phyloP scores from a whole-genome alignment of 2,113 vertebrate genomes.

The Catharus minimus region DNA sequence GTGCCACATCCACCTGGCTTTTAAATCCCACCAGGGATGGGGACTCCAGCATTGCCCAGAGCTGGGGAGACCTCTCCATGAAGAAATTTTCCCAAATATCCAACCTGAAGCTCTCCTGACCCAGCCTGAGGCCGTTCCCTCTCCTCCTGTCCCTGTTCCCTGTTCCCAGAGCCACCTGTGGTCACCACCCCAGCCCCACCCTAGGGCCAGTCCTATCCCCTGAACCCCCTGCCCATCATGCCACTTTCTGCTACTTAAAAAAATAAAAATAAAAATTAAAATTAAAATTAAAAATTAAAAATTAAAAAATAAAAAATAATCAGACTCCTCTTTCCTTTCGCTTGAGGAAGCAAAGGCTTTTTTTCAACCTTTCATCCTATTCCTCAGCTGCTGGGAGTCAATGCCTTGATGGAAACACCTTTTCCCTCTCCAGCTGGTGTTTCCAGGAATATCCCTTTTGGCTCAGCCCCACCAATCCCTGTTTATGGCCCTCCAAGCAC shows the following conservation, averaged over 20 bases:
- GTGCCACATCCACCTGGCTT: background rate
- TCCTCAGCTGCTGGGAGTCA: background rate
- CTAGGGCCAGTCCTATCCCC: background rate
- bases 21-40: background rate
- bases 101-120: rapidly evolving
- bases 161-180: background rate
- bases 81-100: background rate
- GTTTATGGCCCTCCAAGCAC: background rate
- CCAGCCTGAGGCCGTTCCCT: rapidly evolving
- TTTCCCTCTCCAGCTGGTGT: background rate
- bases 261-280: no score
- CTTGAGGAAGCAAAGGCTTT: background rate
- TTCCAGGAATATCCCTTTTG: background rate
- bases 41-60: rapidly evolving
- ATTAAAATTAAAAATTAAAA: no score
- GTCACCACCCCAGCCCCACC: background rate
- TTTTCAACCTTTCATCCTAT: background rate
- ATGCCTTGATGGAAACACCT: background rate
- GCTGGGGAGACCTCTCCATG: rapidly evolving
- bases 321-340: background rate
- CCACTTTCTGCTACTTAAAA: background rate
- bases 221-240: background rate
- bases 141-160: background rate
- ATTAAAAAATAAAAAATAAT: background rate
- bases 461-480: background rate